Evolutionary conservation across 2,888 invertebrate genomes (phyloP), one percentile per base, ranked within the genome.

Genomic region (Holacanthella duospinosa): DNA sequence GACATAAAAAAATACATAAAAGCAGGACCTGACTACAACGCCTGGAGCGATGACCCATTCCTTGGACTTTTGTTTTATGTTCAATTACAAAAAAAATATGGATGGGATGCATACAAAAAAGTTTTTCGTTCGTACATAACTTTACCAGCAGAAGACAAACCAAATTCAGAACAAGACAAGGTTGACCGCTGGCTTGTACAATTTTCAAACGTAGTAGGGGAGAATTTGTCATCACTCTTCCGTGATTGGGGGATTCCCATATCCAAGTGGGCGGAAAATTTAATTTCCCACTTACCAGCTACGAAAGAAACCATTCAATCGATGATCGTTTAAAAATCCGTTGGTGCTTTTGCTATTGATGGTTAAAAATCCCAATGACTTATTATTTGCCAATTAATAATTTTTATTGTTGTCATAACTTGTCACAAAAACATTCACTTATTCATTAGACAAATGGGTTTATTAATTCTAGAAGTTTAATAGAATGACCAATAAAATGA

Each of bases 41-140:
- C 27, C 1, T 64, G 60, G 64, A 21, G 62, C 26, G 19, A 24
- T n/a, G 1, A 58, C 6, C 62, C 64, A 2, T 66, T 55, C 26
- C 19, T 64, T 1, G 60, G 61, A 6, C 58, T 66, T 12, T 36
- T 62, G 36, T 29, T 53, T 36, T 66, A 64, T 29, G 43, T 58
- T 12, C 66, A 66, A 43, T 54, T 66, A 1, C 60, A 66, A 53
- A 53, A 53, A 36, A 19, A 3, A 9, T 66, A 60, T 58, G 66
- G 66, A 1, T 66, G 66, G 66, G 44, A 25, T 16, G 62, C 64
- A 1, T 66, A 59, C 58, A 62, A 62, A 53, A 28, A 43, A n/a
- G 66, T 64, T 1, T 66, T 66, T 44, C 36, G 25, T 0, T 24
- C 57, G 1, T 66, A 66, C 36, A n/a, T n/a, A 55, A 61, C 53